A percentile compares a stretch with the other conserved stretches of the same genome.
Conservation (phyloP, 2,888 invertebrate species). For the Ernsta delagoae region DNA sequence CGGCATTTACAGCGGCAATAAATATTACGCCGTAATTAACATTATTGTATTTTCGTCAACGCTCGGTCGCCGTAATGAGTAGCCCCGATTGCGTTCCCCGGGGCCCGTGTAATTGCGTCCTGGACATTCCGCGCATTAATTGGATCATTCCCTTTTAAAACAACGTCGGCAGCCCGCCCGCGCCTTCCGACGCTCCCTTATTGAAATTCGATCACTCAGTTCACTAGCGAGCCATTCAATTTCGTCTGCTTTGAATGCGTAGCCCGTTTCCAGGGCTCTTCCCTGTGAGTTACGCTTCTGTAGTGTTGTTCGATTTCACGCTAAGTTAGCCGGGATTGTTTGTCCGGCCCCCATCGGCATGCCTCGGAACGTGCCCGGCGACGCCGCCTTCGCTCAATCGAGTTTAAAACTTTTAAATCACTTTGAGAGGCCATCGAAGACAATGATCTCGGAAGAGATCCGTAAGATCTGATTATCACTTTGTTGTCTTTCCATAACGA, state of each 20-base stretch:
- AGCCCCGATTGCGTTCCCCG: conserved; percentile 47
- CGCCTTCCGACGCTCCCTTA: conserved; percentile 42
- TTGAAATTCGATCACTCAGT: conserved; percentile 51
- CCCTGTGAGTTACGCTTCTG: conserved; percentile 42
- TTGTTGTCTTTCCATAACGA: conserved; percentile 68
- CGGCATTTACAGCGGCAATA: conserved; percentile 21
- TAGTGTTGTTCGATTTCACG: conserved; percentile 56
- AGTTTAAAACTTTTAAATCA: conserved; percentile 61
- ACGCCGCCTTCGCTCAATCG: conserved; percentile 40
- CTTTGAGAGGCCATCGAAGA: conserved; percentile 55
- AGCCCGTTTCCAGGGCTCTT: conserved; percentile 43
- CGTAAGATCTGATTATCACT: conserved; percentile 56
- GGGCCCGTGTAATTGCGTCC: conserved; percentile 57
- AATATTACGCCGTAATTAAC: conserved; percentile 30
- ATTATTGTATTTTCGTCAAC: conserved; percentile 42
- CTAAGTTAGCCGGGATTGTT: conserved; percentile 49
- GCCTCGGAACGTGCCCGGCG: conserved; percentile 35
- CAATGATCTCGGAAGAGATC: conserved; percentile 43
- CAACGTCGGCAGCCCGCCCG: conserved; percentile 40
- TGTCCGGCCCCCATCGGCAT: conserved; percentile 40
- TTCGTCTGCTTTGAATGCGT: conserved; percentile 49
- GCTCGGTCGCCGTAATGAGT: conserved; percentile 43
- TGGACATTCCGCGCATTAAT: conserved; percentile 64
- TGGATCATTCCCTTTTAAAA: conserved; percentile 59
- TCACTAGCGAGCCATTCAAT: conserved; percentile 45